phyloP scores from a whole-genome alignment of 2,113 vertebrate genomes.

The Eleginops maclovinus region DNA sequence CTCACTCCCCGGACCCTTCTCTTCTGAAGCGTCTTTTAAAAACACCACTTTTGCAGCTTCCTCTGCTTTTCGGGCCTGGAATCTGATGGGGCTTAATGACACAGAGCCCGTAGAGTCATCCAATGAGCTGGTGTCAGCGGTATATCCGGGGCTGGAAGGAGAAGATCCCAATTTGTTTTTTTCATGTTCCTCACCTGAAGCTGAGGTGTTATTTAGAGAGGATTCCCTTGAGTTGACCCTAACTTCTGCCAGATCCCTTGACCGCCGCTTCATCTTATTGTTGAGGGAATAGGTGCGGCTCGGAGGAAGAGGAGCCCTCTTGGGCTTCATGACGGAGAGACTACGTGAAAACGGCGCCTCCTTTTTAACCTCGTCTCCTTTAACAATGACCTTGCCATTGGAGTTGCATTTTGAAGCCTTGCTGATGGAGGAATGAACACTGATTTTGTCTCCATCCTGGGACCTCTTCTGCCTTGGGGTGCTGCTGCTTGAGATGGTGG shows the following conservation, averaged over 20 bases:
- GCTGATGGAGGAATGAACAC: conserved; percentile 69
- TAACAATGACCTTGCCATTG: conserved; percentile 53
- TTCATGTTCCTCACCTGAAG: conserved; percentile 42
- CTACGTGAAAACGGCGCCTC: conserved; percentile 84
- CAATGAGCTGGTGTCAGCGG: conserved; percentile 79
- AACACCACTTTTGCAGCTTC: conserved; percentile 67
- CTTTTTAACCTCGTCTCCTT: conserved; percentile 66
- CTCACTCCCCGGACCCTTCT: conserved; percentile 46
- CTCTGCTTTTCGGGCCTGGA: conserved; percentile 51
- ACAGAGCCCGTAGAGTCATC: conserved; percentile 67
- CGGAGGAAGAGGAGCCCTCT: conserved; percentile 87
- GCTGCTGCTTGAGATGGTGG: conserved; percentile 89
- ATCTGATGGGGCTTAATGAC: conserved; percentile 53
- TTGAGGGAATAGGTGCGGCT: conserved; percentile 92
- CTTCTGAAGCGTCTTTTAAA: conserved; percentile 71
- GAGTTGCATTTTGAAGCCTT: conserved; percentile 40
- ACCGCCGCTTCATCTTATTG: conserved; percentile 86
- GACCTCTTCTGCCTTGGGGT: conserved; percentile 58
- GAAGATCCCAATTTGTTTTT: conserved; percentile 69
- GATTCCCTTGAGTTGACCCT: conserved; percentile 32
- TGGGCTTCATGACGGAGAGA: conserved; percentile 91
- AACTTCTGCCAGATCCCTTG: conserved; percentile 74
- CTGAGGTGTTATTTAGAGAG: conserved; percentile 7
- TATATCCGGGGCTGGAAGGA: conserved; percentile 68
- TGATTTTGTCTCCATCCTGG: conserved; percentile 61